Percentiles rank a stretch among this genome's conserved stretches.
Conservation (phyloP, 2,797 vertebrate genomes). For the Channa striata region DNA sequence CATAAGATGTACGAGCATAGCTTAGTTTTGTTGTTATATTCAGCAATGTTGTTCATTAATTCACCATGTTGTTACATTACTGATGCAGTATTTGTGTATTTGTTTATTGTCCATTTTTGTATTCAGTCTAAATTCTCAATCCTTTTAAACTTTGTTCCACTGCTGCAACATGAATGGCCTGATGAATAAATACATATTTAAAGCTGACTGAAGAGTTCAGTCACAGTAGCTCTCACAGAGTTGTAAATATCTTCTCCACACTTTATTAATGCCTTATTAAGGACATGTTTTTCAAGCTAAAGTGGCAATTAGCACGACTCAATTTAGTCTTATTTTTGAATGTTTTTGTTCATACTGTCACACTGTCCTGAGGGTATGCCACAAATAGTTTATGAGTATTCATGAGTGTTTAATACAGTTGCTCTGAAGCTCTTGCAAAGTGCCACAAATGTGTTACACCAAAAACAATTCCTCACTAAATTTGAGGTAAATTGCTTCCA, state of each 20-base stretch:
- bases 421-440: constrained; percentile 3
- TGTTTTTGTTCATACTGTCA: constrained; percentile 23
- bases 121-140: background rate
- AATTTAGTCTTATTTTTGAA: constrained; percentile 13
- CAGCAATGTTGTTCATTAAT: too few relatives aligned
- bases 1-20: too few relatives aligned
- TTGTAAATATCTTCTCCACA: background rate
- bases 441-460: constrained; percentile 8
- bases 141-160: background rate
- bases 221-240: background rate
- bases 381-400: constrained; percentile 38
- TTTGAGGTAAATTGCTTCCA: constrained; percentile 16
- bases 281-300: constrained; percentile 20
- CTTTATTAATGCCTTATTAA: constrained; percentile 2
- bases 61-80: too few relatives aligned
- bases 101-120: background rate
- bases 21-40: too few relatives aligned
- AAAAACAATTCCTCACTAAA: background rate
- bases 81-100: background rate
- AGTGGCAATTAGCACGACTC: constrained; percentile 15
- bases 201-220: constrained; percentile 1
- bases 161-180: background rate
- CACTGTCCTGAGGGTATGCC: constrained; percentile 19
- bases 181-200: constrained; percentile 6
- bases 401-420: constrained; percentile 14